Base-by-base conservation (phyloP, 2,888 invertebrate genomes). In the Psylliodes chrysocephalus region DNA sequence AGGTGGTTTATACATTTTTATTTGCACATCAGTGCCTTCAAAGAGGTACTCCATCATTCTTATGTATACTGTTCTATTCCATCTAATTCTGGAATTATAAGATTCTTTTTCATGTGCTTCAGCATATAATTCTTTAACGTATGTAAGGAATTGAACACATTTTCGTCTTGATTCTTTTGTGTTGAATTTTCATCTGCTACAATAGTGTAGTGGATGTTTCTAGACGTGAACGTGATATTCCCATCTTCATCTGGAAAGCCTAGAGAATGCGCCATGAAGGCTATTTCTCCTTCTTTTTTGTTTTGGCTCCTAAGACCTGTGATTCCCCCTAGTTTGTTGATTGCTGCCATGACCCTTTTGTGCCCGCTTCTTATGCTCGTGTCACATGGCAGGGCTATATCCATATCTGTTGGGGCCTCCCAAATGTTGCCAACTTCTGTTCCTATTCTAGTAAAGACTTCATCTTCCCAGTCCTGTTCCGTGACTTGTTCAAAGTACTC, bases 231-330 rank as follows among this genome's bases (percentile, higher is more conserved):
- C 2, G 1, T 42, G 3, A 42, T 15, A 15, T 7, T 42, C n/a
- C 42, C 42, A 17, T 42, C 42, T 2, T 12, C 8, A 15, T 42
- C 42, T 42, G 42, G 42, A 42, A 42, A 42, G 14, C 42, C 42
- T 3, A 42, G 42, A 2, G 42, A 42, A 7, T 42, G 42, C 8
- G 15, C 7, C 42, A 42, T 42, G 4, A 15, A 14, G 4, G 42
- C 42, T 1, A 4, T 2, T 4, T 14, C 3, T 2, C 42, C 15
- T 4, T 2, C 2, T 5, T 1, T 4, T 42, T 42, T 42, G 14
- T 15, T 15, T 8, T 42, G 42, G 8, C 15, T 42, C 15, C 2
- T 1, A 2, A 42, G 14, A 42, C 42, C 42, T 15, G 7, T 2
- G 4, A 1, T 2, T 12, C 42, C 42, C 15, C 42, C 42, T 2